phyloP scores from a whole-genome alignment of 2,113 vertebrate species.

The Opisthocomus hoazin region DNA sequence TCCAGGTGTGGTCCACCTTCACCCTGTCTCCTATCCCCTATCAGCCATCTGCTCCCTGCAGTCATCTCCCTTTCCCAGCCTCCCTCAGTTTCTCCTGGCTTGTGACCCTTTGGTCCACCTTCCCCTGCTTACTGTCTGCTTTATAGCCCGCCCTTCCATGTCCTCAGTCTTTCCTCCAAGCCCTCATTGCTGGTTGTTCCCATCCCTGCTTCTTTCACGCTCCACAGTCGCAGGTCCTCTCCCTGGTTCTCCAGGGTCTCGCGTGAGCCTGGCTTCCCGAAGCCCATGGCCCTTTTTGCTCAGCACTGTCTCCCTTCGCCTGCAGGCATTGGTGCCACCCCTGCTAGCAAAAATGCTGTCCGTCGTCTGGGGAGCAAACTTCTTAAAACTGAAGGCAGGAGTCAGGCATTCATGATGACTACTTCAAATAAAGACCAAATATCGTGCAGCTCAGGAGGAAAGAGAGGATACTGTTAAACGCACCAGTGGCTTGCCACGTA shows the following conservation, averaged over 20 bases:
- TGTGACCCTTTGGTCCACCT: neutral
- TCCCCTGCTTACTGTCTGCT: neutral
- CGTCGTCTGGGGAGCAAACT: neutral
- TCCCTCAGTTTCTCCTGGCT: neutral
- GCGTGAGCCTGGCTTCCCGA: neutral
- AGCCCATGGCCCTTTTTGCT: neutral
- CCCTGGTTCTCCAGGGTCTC: neutral
- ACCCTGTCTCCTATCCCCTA: neutral
- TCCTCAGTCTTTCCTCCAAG: neutral
- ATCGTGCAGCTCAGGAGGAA: neutral
- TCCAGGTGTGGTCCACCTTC: constrained; percentile 30
- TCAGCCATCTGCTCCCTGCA: constrained; percentile 13
- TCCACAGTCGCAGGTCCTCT: neutral
- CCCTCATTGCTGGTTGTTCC: neutral
- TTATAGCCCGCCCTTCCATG: neutral
- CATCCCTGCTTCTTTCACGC: neutral
- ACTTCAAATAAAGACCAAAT: neutral
- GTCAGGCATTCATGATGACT: neutral
- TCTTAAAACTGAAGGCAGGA: neutral
- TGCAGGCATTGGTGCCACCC: neutral
- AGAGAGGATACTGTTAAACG: neutral
- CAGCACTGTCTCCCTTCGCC: neutral
- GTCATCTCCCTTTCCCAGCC: neutral
- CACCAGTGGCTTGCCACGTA: neutral
- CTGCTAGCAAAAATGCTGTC: neutral